Conservation (phyloP, 2,113 vertebrate genomes). For the Melanostigma gelatinosum region DNA sequence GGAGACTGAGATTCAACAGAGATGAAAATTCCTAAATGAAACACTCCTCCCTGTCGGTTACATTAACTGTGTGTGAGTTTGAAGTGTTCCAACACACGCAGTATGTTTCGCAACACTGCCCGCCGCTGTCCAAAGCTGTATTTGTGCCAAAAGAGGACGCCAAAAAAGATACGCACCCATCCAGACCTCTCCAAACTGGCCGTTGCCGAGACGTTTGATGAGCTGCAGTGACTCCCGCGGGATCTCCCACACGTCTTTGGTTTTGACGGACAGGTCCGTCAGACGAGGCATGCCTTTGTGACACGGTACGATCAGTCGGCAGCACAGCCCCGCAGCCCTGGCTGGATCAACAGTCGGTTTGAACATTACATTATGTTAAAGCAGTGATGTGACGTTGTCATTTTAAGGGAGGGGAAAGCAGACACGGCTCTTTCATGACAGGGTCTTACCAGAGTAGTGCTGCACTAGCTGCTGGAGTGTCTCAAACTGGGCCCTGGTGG, state of each 20-base stretch:
- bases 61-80: conserved; percentile 22
- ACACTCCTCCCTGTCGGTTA: conserved; percentile 19
- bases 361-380: neutral
- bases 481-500: conserved; percentile 98
- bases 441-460: conserved; percentile 93
- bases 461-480: conserved; percentile 98
- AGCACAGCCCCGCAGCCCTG: conserved; percentile 98
- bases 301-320: conserved; percentile 96
- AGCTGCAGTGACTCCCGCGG: conserved; percentile 99
- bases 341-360: conserved; percentile 78
- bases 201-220: conserved; percentile 99
- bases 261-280: conserved; percentile 99
- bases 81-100: conserved; percentile 30
- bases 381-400: neutral
- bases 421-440: neutral
- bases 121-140: conserved; percentile 40
- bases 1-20: neutral
- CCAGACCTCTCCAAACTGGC: conserved; percentile 99
- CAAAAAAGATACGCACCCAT: conserved; percentile 90
- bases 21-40: neutral
- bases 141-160: conserved; percentile 10
- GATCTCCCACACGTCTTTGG: conserved; percentile 99
- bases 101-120: conserved; percentile 40
- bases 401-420: neutral
- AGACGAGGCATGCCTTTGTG: conserved; percentile 99